These are phyloP conservation scores for Clarias gariepinus DNA, from an alignment of 2,113 vertebrate species.

Conservation along the genomic window DNA sequence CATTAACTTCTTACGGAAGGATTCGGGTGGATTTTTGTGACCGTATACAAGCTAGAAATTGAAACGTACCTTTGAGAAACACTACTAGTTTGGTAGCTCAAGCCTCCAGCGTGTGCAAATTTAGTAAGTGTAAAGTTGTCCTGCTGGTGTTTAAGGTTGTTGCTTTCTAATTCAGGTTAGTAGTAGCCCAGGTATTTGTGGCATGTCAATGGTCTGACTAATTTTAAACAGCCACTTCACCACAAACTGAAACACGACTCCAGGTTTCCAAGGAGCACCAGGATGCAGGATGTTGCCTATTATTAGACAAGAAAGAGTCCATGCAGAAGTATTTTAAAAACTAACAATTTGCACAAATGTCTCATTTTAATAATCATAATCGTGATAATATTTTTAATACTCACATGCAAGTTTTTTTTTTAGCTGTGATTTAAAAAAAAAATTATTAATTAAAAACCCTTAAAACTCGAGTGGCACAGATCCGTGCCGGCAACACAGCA, in stretches of 20 bases:
- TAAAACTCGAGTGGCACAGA: no score
- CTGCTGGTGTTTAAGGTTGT: background rate
- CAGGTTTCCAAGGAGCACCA: background rate
- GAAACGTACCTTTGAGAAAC: background rate
- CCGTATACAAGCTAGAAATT: background rate
- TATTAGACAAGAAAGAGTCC: background rate
- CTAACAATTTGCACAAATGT: background rate
- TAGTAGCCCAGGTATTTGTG: background rate
- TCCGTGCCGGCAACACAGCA: no score
- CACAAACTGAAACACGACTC: constrained; percentile 1
- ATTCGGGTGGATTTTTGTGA: background rate
- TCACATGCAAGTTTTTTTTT: no score
- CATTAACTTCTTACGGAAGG: background rate
- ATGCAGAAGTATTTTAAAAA: background rate
- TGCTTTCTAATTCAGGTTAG: background rate
- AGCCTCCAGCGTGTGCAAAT: background rate
- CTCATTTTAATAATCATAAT: background rate
- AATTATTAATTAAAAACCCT: no score
- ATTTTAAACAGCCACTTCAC: background rate
- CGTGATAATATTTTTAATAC: background rate
- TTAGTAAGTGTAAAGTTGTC: background rate
- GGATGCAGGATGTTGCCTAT: background rate
- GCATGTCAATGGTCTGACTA: background rate
- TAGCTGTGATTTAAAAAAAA: no score
- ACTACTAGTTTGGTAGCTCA: background rate